Base-by-base conservation (phyloP, 2,113 vertebrate genomes). In the Hucho hucho region DNA sequence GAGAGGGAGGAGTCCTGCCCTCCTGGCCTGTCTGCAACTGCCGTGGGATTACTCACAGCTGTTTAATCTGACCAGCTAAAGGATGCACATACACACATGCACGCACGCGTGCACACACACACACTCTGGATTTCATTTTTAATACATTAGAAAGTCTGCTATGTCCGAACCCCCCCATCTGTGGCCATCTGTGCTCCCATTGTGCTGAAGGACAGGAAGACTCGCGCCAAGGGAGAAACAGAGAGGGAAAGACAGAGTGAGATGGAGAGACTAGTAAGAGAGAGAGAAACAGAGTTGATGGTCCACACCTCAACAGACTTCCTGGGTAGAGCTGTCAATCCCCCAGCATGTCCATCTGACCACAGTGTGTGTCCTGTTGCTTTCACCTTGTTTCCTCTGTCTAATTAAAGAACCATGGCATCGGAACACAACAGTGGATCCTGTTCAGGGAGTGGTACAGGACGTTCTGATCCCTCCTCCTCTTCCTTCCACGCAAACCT, bases 41-140 rank as follows among this genome's bases (percentile, higher is more conserved):
- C 76, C n/a, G 63, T 83, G 83, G 90, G 93, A 94, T 94, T 94
- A 94, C 75, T 77, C 87, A 92, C 92, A 93, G 90, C 89, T 94
- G 92, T 92, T 93, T 93, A 93, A 93, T 93, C 93, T 93, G 90
- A 90, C 88, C 84, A 87, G 92, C 89, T 87, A 89, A 91, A 90
- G 90, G 85, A 89, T 73, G 68, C 64, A 72, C 66, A 75, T 20
- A 59, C 70, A 76, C 67, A 65, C 32, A 70, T 73, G 76, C 84
- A 89, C 87, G 80, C 71, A 83, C 76, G 20, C 84, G 83, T 77
- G n/a, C 65, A 61, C 73, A 14, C 64, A 0, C 46, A 75, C 49
- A 28, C 69, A 59, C 84, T 81, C 79, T 81, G 86, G 86, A 90
- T 93, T 92, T 88, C 77, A 89, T 90, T 90, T 90, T 92, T 93